These are phyloP conservation scores for Champsocephalus gunnari DNA, from an alignment of 2,797 vertebrate species.

Conservation along the genomic window DNA sequence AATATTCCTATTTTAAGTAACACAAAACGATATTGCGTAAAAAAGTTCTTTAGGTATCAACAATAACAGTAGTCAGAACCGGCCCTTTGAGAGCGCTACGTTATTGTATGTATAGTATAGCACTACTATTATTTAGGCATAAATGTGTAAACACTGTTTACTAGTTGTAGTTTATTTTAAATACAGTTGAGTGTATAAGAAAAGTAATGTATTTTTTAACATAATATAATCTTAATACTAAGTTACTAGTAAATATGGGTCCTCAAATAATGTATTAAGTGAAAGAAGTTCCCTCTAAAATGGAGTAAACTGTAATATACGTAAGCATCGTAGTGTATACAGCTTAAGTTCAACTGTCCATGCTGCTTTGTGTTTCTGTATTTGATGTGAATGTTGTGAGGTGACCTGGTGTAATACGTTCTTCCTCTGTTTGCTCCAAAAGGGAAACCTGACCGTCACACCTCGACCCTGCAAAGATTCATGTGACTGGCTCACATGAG, in stretches of 20 bases:
- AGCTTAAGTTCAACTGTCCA: not conserved
- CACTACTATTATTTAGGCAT: not conserved
- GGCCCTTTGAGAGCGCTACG: not conserved
- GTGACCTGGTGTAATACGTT: not conserved
- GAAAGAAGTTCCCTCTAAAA: not conserved
- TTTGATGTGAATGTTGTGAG: not conserved
- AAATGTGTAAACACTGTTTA: not conserved
- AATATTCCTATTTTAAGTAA: not conserved
- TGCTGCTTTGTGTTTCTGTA: not conserved
- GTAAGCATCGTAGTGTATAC: not conserved
- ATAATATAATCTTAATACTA: not conserved
- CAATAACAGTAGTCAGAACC: not conserved
- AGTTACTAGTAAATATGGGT: not conserved
- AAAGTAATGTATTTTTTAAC: not conserved
- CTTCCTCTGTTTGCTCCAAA: constrained; percentile 51
- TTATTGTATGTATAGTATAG: not conserved
- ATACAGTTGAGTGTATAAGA: not conserved
- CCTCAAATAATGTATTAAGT: not conserved
- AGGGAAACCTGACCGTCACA: constrained; percentile 87
- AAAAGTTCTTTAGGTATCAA: not conserved
- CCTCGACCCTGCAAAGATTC: constrained; percentile 89
- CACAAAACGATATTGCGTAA: not conserved
- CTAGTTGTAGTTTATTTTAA: not conserved
- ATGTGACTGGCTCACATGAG: constrained; percentile 96
- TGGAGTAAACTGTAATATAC: not conserved